Conservation (phyloP, 2,113 vertebrate species). For the Candoia aspera region DNA sequence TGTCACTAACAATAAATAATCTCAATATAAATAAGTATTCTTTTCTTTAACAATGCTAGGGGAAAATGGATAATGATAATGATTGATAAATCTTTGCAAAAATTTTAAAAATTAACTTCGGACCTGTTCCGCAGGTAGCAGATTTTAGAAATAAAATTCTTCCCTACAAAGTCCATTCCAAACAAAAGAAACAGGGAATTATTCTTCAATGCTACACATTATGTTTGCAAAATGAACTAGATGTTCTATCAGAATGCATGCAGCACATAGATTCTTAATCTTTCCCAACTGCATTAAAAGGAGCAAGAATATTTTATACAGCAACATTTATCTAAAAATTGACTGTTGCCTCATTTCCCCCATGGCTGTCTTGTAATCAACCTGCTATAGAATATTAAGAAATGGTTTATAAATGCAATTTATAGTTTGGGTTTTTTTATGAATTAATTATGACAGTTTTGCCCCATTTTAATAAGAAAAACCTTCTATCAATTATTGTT, state of each 20-base stretch:
- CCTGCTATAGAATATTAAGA: constrained; percentile 22
- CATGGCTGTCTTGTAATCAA: neutral
- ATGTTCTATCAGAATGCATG: neutral
- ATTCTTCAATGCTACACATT: neutral
- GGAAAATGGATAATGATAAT: no score
- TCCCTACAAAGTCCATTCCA: neutral
- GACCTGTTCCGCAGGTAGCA: neutral
- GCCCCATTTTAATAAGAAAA: neutral
- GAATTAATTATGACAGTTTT: constrained; percentile 22
- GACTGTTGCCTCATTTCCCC: neutral
- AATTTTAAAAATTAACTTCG: neutral
- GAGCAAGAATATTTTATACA: constrained; percentile 5
- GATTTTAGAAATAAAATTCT: neutral
- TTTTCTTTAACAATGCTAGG: neutral
- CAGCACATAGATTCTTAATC: constrained; percentile 7
- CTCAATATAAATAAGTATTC: neutral
- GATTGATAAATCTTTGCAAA: neutral
- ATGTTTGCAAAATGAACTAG: neutral
- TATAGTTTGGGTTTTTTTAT: neutral
- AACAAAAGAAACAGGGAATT: neutral
- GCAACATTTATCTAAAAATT: neutral
- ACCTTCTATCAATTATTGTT: neutral
- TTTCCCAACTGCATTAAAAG: neutral
- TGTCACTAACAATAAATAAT: neutral
- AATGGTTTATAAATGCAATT: constrained; percentile 8